Evolutionary conservation across 37 sponge, comb jelly and placozoan species (phyloP).

Genomic region (Tethya wilhelma): DNA sequence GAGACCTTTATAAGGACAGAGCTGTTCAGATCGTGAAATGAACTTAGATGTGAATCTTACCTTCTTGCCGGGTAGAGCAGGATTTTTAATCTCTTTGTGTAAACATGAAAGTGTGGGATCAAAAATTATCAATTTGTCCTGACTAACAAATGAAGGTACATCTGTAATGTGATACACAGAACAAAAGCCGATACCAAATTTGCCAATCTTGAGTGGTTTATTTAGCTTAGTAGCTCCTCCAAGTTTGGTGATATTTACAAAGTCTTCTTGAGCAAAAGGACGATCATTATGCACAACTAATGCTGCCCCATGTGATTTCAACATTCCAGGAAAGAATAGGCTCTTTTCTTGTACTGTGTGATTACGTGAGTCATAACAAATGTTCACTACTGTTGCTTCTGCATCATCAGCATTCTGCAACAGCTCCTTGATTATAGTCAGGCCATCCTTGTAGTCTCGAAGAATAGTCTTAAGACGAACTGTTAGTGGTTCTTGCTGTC

Average conservation of each 20-base stretch:
- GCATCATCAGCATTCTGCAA: no score
- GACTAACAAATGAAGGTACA: conserved; percentile 71
- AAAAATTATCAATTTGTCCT: conserved; percentile 49
- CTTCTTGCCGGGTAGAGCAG: conserved; percentile 49
- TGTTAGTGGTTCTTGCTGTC: conserved; percentile 63
- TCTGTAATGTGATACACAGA: conserved; percentile 80
- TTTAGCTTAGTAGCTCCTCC: conserved; percentile 73
- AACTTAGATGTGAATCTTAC: conserved; percentile 5
- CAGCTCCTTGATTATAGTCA: conserved; percentile 72
- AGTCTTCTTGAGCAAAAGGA: conserved; percentile 65
- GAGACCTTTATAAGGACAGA: conserved; percentile 54
- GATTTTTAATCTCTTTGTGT: conserved; percentile 15
- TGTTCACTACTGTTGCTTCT: conserved; percentile 62
- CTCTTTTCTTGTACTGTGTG: not conserved
- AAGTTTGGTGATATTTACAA: conserved; percentile 73
- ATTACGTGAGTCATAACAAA: conserved; percentile 50
- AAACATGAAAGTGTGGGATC: conserved; percentile 59
- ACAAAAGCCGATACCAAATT: conserved; percentile 74
- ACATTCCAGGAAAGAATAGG: conserved; percentile 65
- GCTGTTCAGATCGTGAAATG: conserved; percentile 28
- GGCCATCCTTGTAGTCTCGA: conserved; percentile 68
- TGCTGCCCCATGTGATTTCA: conserved; percentile 55
- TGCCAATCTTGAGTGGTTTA: conserved; percentile 66
- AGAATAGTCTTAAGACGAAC: conserved; percentile 59
- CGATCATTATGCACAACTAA: conserved; percentile 50